These are phyloP conservation scores for Vireo altiloquus DNA, from an alignment of 2,113 vertebrate species.

Conservation along the genomic window DNA sequence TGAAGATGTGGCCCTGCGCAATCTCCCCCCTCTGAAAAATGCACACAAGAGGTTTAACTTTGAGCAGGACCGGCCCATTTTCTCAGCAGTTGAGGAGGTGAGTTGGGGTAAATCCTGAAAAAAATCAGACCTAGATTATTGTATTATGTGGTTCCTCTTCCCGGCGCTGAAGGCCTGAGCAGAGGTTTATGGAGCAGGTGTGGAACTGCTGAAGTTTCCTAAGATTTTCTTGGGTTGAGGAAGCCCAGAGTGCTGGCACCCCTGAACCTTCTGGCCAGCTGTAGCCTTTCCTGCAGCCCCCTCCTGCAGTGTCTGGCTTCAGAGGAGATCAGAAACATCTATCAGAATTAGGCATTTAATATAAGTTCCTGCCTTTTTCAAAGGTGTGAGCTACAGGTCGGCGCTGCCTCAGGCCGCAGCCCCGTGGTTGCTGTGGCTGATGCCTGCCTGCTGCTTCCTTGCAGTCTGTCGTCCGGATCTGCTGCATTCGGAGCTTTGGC, in stretches of 20 bases:
- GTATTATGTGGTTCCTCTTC: background rate
- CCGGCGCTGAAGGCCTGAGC: background rate
- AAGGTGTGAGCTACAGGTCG: fast-evolving
- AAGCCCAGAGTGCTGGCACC: background rate
- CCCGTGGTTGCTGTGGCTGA: background rate
- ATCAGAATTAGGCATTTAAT: background rate
- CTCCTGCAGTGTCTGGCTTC: background rate
- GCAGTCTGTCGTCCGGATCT: constrained; percentile 86
- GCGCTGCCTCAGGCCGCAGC: background rate
- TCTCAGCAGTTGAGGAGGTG: constrained; percentile 88
- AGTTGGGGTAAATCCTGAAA: background rate
- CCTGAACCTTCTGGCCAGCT: background rate
- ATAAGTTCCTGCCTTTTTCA: background rate
- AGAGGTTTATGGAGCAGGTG: background rate
- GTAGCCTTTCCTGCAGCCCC: background rate
- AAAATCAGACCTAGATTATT: background rate
- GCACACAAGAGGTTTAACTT: constrained; percentile 88
- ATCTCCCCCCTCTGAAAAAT: constrained; percentile 84
- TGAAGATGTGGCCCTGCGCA: constrained; percentile 87
- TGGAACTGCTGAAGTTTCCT: background rate
- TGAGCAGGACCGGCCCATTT: constrained; percentile 73
- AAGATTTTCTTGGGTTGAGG: background rate
- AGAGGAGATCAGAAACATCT: background rate
- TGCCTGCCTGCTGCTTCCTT: background rate
- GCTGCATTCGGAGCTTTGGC: constrained; percentile 94